Evolutionary conservation across 2,888 invertebrate genomes (phyloP).

Genomic region (Eucera pruinosa): DNA sequence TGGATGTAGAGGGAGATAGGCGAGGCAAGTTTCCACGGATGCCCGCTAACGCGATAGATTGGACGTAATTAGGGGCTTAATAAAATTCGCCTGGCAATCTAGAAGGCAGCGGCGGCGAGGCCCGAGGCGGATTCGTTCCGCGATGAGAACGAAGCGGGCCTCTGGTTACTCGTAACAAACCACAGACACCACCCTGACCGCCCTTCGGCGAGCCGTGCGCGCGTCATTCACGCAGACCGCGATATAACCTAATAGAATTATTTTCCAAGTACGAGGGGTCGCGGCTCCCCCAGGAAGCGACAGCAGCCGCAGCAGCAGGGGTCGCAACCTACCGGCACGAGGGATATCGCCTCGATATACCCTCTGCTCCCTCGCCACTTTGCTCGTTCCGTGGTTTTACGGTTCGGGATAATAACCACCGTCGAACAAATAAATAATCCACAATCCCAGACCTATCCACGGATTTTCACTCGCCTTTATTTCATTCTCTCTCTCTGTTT

Average conservation of each 20-base stretch:
- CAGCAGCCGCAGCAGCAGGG: conserved; percentile 57
- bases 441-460: conserved; percentile 1
- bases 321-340: conserved; percentile 57
- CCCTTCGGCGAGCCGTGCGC: conserved; percentile 63
- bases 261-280: conserved; percentile 77
- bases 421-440: conserved; percentile 23
- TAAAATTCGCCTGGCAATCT: conserved; percentile 66
- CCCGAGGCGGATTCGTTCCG: conserved; percentile 52
- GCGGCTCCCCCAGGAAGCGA: conserved; percentile 68
- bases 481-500: too few species aligned
- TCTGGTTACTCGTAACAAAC: conserved; percentile 61
- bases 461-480: too few species aligned
- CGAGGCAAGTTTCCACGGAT: conserved; percentile 26
- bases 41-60: conserved; percentile 64
- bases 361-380: conserved; percentile 43
- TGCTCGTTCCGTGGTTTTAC: conserved; percentile 44
- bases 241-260: conserved; percentile 82
- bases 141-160: conserved; percentile 41
- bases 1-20: neutral
- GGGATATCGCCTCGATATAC: conserved; percentile 48
- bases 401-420: conserved; percentile 35
- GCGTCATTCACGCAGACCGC: conserved; percentile 74
- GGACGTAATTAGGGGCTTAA: conserved; percentile 66
- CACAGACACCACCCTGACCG: conserved; percentile 62
- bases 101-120: conserved; percentile 51